Conservation (phyloP, 2,888 invertebrate genomes). For the Gymnosoma rotundatum region DNA sequence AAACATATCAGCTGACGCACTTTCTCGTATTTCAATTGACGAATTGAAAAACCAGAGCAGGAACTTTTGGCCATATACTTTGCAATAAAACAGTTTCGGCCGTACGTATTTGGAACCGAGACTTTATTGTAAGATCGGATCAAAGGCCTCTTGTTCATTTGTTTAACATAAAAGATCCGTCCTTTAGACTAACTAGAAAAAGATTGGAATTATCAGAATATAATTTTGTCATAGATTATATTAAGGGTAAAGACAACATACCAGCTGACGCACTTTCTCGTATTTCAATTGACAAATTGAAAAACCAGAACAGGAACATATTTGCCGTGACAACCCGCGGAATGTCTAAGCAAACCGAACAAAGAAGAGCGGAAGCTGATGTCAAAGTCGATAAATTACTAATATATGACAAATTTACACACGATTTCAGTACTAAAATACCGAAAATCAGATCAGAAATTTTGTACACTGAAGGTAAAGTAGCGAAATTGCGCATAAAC, state of each 20-base stretch:
- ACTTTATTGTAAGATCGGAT: conserved; percentile 66
- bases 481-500: background rate
- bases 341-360: no score
- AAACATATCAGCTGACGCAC: no score
- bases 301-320: background rate
- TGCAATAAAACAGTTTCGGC: conserved; percentile 59
- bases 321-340: background rate
- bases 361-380: background rate
- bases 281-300: conserved; percentile 49
- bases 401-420: background rate
- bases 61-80: background rate
- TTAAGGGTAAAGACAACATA: conserved; percentile 66
- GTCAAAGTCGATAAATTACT: background rate
- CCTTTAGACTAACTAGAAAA: conserved; percentile 64
- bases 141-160: conserved; percentile 43
- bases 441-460: background rate
- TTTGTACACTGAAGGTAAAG: background rate
- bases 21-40: no score
- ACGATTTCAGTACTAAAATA: background rate
- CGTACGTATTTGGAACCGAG: conserved; percentile 64
- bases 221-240: conserved; percentile 70
- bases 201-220: conserved; percentile 72
- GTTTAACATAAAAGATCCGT: conserved; percentile 66
- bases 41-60: no score
- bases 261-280: conserved; percentile 61